Evolutionary conservation across 2,888 invertebrate genomes (phyloP).

Genomic region (Luperina testacea): DNA sequence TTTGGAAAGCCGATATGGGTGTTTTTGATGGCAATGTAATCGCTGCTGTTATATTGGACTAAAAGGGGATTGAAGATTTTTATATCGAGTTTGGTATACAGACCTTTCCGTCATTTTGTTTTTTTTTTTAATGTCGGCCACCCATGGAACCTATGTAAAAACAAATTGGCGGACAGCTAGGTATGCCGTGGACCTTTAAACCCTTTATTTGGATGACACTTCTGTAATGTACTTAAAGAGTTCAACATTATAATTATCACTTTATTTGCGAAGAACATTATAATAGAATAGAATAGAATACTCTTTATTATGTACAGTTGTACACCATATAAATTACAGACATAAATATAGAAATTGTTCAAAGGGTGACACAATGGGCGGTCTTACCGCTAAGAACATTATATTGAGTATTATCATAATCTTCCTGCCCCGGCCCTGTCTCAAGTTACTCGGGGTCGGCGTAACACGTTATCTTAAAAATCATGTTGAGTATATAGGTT

Average conservation of each 20-base stretch:
- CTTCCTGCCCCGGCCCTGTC: neutral
- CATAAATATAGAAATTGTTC: no score
- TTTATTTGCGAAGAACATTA: neutral
- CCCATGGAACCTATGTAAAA: neutral
- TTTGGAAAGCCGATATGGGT: constrained; percentile 1
- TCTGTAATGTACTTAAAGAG: neutral
- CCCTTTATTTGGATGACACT: neutral
- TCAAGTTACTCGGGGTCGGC: neutral
- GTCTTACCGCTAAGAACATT: no score
- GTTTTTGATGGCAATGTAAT: constrained; percentile 11
- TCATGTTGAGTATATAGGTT: neutral
- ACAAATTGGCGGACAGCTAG: neutral
- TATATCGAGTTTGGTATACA: neutral
- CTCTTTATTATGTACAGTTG: no score
- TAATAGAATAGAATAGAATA: no score
- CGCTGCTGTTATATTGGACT: neutral
- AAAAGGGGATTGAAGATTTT: no score
- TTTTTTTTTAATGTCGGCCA: neutral
- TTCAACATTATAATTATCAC: neutral
- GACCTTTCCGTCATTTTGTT: neutral
- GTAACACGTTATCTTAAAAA: neutral
- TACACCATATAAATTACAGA: no score
- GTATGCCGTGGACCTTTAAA: neutral
- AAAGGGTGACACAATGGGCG: no score
- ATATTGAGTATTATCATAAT: neutral